Percentiles rank a stretch among this genome's conserved stretches.
phyloP scores from a whole-genome alignment of 2,888 invertebrate species.

The Pristionchus mayeri region DNA sequence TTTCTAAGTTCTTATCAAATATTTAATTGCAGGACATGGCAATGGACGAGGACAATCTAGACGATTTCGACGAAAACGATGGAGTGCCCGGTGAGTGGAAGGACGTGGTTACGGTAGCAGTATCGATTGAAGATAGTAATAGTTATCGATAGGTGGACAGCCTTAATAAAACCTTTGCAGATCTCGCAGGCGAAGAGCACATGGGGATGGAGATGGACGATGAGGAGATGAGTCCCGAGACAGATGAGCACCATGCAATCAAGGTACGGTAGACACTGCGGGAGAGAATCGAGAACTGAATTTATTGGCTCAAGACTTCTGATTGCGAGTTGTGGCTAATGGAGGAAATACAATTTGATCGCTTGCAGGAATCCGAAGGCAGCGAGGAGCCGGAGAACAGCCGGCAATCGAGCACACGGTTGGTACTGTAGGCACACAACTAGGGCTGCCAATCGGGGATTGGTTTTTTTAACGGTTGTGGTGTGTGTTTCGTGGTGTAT shows the following conservation, averaged over 20 bases:
- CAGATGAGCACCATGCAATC: not conserved
- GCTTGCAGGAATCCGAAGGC: not conserved
- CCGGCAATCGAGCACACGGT: not conserved
- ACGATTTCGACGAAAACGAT: too few species aligned
- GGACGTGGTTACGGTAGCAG: too few species aligned
- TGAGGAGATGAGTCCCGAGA: not conserved
- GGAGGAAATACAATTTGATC: too few species aligned
- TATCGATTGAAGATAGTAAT: too few species aligned
- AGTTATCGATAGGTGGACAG: too few species aligned
- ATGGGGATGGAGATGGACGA: not conserved
- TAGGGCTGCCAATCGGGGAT: not conserved
- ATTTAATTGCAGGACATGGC: too few species aligned
- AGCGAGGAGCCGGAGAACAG: not conserved
- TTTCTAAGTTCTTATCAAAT: too few species aligned
- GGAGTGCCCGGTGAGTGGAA: too few species aligned
- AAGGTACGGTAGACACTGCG: slow-evolving; percentile 13
- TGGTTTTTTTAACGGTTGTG: not conserved
- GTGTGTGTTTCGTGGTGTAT: not conserved
- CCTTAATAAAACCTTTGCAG: not conserved
- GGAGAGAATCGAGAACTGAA: not conserved
- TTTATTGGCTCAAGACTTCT: too few species aligned
- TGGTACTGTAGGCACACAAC: not conserved
- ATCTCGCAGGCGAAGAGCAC: not conserved
- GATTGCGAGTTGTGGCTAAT: too few species aligned
- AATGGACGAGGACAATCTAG: too few species aligned